Evolutionary conservation across 2,888 invertebrate genomes (phyloP).

Genomic region (Acronicta leporina): DNA sequence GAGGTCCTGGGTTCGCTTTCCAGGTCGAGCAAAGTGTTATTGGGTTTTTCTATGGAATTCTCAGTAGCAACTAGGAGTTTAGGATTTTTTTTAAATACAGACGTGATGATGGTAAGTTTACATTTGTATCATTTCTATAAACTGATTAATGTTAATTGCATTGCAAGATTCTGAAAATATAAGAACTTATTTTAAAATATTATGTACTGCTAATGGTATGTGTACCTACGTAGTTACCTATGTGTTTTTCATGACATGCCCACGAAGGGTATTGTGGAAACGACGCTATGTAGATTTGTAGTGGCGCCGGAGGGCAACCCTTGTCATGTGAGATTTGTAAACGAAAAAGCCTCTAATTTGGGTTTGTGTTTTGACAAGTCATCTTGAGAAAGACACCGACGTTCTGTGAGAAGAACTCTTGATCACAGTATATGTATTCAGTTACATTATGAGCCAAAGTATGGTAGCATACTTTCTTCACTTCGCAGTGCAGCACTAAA

Average conservation of each 20-base stretch:
- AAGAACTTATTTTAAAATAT: conserved; percentile 4
- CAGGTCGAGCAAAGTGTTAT: too few species aligned
- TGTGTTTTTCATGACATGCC: conserved; percentile 64
- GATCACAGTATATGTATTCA: conserved; percentile 25
- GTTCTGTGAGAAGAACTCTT: conserved; percentile 55
- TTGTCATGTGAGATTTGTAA: conserved; percentile 83
- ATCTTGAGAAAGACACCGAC: conserved; percentile 67
- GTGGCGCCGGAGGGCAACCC: conserved; percentile 75
- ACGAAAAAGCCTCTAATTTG: conserved; percentile 82
- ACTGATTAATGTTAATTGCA: too few species aligned
- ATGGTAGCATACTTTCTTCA: too few species aligned
- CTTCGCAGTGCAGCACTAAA: too few species aligned
- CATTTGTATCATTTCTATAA: background rate
- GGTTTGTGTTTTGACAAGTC: conserved; percentile 79
- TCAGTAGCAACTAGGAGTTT: too few species aligned
- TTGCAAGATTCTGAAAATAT: too few species aligned
- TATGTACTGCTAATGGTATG: conserved; percentile 31
- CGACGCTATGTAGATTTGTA: conserved; percentile 64
- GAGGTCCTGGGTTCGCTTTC: too few species aligned
- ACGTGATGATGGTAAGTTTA: too few species aligned
- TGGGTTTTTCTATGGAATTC: too few species aligned
- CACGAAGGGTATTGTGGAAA: conserved; percentile 59
- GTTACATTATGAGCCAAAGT: too few species aligned
- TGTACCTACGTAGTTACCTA: conserved; percentile 34
- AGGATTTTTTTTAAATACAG: too few species aligned